Evolutionary conservation across 2,888 invertebrate genomes (phyloP).

Genomic region (Epinotia brunnichana): DNA sequence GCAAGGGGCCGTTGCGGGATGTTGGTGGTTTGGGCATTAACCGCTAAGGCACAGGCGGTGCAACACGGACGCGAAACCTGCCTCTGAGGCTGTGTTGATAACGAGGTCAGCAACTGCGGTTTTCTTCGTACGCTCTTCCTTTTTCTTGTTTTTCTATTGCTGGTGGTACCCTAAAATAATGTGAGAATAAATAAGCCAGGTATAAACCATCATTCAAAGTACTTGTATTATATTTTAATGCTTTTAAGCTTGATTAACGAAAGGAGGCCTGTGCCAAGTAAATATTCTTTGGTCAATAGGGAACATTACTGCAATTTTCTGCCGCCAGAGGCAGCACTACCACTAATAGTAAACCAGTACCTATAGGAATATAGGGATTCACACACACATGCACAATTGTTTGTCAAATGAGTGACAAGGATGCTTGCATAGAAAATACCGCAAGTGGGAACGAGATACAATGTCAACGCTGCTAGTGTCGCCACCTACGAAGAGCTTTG

Average conservation of each 20-base stretch:
- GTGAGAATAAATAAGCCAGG: not conserved
- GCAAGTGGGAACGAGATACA: too few species aligned
- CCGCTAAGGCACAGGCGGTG: constrained; percentile 6
- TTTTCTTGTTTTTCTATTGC: constrained; percentile 16
- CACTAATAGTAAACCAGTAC: too few species aligned
- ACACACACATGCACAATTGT: too few species aligned
- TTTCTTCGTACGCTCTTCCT: not conserved
- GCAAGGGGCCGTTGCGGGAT: not conserved
- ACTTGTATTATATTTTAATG: not conserved
- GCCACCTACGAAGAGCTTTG: too few species aligned
- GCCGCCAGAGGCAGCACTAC: too few species aligned
- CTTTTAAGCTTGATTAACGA: not conserved
- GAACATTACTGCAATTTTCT: too few species aligned
- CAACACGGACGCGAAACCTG: constrained; percentile 1
- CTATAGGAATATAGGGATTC: too few species aligned
- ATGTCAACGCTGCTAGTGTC: too few species aligned
- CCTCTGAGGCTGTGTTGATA: not conserved
- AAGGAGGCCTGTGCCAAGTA: not conserved
- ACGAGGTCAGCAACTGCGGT: not conserved
- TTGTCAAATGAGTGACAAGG: too few species aligned
- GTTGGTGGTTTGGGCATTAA: not conserved
- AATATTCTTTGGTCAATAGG: not conserved
- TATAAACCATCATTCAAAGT: not conserved
- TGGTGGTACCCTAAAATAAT: constrained; percentile 2
- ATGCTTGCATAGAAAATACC: too few species aligned